phyloP scores from a whole-genome alignment of 2,888 invertebrate species.

The Venustoraphidia nigricollis region DNA sequence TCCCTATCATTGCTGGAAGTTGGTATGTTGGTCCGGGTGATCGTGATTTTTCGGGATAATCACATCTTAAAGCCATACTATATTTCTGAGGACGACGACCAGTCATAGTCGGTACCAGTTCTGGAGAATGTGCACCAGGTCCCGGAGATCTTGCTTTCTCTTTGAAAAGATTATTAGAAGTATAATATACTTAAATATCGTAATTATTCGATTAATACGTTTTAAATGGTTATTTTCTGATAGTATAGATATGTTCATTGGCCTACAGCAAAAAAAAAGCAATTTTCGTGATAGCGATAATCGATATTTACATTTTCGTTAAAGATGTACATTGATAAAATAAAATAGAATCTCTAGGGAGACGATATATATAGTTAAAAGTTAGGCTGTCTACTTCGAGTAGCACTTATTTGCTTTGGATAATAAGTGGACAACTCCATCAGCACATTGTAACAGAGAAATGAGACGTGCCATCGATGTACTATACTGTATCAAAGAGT shows the following conservation, averaged over 20 bases:
- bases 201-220: conserved; percentile 2
- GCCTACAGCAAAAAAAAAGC: too few species aligned
- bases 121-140: conserved; percentile 46
- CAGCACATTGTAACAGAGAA: too few species aligned
- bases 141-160: conserved; percentile 32
- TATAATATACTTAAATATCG: conserved; percentile 1
- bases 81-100: conserved; percentile 40
- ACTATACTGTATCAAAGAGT: too few species aligned
- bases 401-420: too few species aligned
- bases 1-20: conserved; percentile 33
- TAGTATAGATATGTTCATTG: neutral
- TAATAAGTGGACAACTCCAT: too few species aligned
- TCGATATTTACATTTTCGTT: too few species aligned
- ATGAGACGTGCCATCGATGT: too few species aligned
- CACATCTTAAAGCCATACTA: conserved; percentile 34
- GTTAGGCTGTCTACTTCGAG: too few species aligned
- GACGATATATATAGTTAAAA: too few species aligned
- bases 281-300: too few species aligned
- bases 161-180: neutral
- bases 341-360: too few species aligned
- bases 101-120: conserved; percentile 35
- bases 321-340: too few species aligned
- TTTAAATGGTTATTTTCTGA: conserved; percentile 1
- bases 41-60: conserved; percentile 13
- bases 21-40: conserved; percentile 47